Evolutionary conservation across 2,113 vertebrate species (phyloP).

Genomic region (Thymallus thymallus): DNA sequence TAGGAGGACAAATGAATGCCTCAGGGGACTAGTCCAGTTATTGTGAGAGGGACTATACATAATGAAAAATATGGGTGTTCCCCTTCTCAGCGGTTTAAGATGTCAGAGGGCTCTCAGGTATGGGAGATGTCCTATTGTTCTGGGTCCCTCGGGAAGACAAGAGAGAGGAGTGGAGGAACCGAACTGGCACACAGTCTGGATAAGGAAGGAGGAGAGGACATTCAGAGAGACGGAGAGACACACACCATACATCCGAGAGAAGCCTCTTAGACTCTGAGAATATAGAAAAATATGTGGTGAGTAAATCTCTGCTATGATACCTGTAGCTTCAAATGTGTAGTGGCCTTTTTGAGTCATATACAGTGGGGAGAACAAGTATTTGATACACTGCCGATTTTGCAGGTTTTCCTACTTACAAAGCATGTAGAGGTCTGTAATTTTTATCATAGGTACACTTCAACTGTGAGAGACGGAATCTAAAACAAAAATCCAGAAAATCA

Average conservation of each 20-base stretch:
- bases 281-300: conserved; percentile 65
- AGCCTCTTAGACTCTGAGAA: conserved; percentile 21
- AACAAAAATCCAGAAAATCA: no score
- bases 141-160: conserved; percentile 13
- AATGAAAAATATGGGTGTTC: conserved; percentile 28
- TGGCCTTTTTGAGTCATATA: neutral
- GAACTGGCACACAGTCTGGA: neutral
- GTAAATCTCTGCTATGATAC: conserved; percentile 15
- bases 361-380: no score
- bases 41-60: conserved; percentile 50
- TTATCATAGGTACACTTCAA: no score
- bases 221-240: neutral
- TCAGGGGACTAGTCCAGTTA: conserved; percentile 34
- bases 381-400: no score
- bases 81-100: conserved; percentile 16
- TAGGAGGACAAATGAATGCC: conserved; percentile 46
- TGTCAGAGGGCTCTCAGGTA: conserved; percentile 29
- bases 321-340: neutral
- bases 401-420: no score
- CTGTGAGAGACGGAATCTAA: no score
- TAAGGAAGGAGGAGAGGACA: neutral
- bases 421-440: no score
- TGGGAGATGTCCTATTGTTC: conserved; percentile 18
- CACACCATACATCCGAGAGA: neutral
- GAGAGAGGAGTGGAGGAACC: neutral